Conservation (phyloP, 2,113 vertebrate species). For the Tychaedon coryphoeus region DNA sequence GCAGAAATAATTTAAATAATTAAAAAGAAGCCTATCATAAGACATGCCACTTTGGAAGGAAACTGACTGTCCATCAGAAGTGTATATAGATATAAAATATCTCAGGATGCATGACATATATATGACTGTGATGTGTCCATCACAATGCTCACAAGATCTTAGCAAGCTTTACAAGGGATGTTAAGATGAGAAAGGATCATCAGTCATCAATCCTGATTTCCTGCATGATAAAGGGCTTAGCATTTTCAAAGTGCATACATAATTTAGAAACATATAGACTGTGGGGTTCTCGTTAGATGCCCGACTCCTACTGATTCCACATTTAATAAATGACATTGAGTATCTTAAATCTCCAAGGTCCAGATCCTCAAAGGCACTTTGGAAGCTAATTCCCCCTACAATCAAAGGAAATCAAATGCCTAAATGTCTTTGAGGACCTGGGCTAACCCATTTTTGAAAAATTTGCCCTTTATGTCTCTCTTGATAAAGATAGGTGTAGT, state of each 20-base stretch:
- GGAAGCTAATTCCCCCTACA: constrained; percentile 59
- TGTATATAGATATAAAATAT: constrained; percentile 29
- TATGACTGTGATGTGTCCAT: constrained; percentile 49
- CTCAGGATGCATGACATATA: not conserved
- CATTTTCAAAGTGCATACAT: constrained; percentile 56
- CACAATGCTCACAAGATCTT: constrained; percentile 8
- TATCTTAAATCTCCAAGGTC: constrained; percentile 57
- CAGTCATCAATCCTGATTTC: constrained; percentile 54
- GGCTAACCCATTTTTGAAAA: constrained; percentile 44
- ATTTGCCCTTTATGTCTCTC: constrained; percentile 52
- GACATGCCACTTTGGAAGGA: not conserved
- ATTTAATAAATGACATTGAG: constrained; percentile 61
- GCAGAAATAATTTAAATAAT: constrained; percentile 26
- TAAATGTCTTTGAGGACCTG: constrained; percentile 61
- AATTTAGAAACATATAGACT: constrained; percentile 58
- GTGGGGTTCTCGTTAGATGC: constrained; percentile 56
- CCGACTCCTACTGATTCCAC: constrained; percentile 47
- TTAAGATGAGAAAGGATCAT: constrained; percentile 56
- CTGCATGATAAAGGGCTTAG: constrained; percentile 53
- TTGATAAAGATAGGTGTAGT: constrained; percentile 43
- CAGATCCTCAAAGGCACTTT: constrained; percentile 56
- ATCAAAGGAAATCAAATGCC: constrained; percentile 61
- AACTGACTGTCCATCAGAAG: constrained; percentile 3
- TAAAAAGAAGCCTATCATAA: not conserved
- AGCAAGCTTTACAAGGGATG: not conserved